Conservation (phyloP, 2,797 vertebrate genomes). For the Neostethus bicornis region DNA sequence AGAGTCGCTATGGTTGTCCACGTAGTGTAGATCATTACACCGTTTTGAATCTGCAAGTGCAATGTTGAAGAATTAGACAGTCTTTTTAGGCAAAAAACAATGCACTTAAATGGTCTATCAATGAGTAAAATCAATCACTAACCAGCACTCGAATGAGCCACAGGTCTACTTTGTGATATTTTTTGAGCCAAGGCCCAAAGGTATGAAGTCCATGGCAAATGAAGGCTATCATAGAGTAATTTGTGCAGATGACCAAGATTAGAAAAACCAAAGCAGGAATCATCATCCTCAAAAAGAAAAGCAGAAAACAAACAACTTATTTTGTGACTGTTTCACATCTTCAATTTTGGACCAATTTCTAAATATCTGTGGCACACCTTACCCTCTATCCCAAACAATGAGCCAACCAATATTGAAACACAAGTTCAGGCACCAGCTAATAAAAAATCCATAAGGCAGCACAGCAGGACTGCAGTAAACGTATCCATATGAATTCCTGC, state of each 20-base stretch:
- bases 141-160: conserved; percentile 85
- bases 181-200: conserved; percentile 80
- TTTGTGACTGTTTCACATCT: background rate
- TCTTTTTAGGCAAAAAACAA: background rate
- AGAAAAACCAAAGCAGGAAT: conserved; percentile 81
- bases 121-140: conserved; percentile 27
- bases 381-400: conserved; percentile 76
- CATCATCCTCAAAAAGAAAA: conserved; percentile 71
- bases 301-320: background rate
- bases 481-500: conserved; percentile 72
- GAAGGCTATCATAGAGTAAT: conserved; percentile 74
- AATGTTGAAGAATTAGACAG: background rate
- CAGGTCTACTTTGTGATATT: conserved; percentile 79
- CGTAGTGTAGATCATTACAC: conserved; percentile 81
- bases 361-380: background rate
- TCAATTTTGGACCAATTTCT: background rate
- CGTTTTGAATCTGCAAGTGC: conserved; percentile 83
- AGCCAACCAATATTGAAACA: conserved; percentile 72
- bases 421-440: conserved; percentile 75
- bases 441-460: conserved; percentile 76
- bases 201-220: conserved; percentile 73
- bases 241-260: conserved; percentile 76
- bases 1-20: conserved; percentile 87
- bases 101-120: background rate
- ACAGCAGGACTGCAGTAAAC: conserved; percentile 77